A percentile compares a stretch with the other conserved stretches of the same genome.
Evolutionary conservation across 2,888 invertebrate species (phyloP).

Genomic region (Yponomeuta plumbellus): DNA sequence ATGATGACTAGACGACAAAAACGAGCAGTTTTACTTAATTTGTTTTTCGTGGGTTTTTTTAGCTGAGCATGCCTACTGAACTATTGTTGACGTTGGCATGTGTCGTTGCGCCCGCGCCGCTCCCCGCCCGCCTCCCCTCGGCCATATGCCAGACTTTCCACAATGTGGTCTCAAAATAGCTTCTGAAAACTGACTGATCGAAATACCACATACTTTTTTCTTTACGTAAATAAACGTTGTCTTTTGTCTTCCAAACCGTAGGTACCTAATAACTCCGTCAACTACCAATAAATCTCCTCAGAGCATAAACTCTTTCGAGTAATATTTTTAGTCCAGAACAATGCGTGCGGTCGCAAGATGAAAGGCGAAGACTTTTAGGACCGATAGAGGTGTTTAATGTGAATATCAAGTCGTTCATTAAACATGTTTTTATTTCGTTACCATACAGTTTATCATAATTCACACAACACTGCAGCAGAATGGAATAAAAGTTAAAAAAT

Average conservation of each 20-base stretch:
- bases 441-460: conserved; percentile 22
- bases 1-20: not conserved
- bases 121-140: conserved; percentile 35
- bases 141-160: conserved; percentile 61
- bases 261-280: not conserved
- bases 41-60: conserved; percentile 38
- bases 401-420: not conserved
- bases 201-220: conserved; percentile 47
- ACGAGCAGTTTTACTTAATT: not conserved
- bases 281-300: not conserved
- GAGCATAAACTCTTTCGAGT: not conserved
- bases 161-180: conserved; percentile 68
- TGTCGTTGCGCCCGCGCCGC: conserved; percentile 43
- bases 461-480: conserved; percentile 55
- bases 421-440: not conserved
- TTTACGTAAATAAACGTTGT: conserved; percentile 30
- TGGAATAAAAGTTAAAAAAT: conserved; percentile 51
- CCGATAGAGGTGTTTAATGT: not conserved
- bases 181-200: conserved; percentile 37
- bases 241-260: not conserved
- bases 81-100: conserved; percentile 70
- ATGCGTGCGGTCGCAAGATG: not conserved
- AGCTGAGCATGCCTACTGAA: conserved; percentile 47
- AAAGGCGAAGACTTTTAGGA: not conserved
- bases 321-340: not conserved